Evolutionary conservation across 2,113 vertebrate species (phyloP).

Genomic region (Felis chaus): DNA sequence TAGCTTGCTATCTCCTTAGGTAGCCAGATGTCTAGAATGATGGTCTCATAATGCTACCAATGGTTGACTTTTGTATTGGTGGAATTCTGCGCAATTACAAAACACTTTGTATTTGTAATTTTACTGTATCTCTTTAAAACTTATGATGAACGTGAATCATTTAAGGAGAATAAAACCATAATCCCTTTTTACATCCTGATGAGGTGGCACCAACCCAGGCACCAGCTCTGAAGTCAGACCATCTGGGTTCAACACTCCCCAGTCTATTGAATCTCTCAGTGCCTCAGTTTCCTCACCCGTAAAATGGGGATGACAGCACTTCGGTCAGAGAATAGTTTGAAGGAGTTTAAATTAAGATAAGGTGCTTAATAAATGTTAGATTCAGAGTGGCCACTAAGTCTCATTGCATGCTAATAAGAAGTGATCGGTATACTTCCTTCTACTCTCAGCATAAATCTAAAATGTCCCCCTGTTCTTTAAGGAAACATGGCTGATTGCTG

Average conservation of each 20-base stretch:
- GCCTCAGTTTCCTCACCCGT: slow-evolving; percentile 40
- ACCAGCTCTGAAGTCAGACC: background rate
- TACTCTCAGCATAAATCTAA: slow-evolving; percentile 33
- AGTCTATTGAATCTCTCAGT: background rate
- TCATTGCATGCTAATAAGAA: slow-evolving; percentile 33
- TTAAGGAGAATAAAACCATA: background rate
- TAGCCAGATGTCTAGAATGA: background rate
- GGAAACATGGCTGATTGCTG: slow-evolving; percentile 22
- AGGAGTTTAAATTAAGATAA: background rate
- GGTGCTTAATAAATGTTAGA: background rate
- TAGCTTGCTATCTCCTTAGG: background rate
- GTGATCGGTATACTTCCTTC: slow-evolving; percentile 46
- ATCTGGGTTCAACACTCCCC: background rate
- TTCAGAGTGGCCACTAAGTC: background rate
- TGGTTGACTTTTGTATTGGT: background rate
- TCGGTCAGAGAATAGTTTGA: background rate
- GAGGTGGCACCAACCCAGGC: no score
- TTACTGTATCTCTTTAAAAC: background rate
- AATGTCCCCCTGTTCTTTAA: slow-evolving; percentile 50
- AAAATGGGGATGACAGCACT: background rate
- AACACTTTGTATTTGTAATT: background rate
- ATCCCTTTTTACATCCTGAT: background rate
- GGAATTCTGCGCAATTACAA: background rate
- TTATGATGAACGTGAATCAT: background rate
- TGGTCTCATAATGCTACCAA: background rate